These are phyloP conservation scores for Calycopis cecrops DNA, from an alignment of 1,140 invertebrate genomes.

Conservation along the genomic window DNA sequence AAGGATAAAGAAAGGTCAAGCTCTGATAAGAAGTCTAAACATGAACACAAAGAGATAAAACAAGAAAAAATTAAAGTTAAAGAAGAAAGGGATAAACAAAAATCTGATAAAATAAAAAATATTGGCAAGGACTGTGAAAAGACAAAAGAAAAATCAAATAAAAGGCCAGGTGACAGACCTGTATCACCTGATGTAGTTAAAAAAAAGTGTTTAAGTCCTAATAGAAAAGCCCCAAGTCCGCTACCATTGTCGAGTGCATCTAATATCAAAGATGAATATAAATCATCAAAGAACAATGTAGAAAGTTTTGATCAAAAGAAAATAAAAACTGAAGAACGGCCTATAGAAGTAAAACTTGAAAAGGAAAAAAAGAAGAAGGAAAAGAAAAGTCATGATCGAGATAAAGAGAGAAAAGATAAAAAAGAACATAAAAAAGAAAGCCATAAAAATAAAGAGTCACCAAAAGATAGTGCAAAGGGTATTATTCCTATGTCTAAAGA, in stretches of 20 bases:
- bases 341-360: conserved; percentile 51
- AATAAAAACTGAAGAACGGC: conserved; percentile 59
- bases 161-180: conserved; percentile 63
- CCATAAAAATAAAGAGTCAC: conserved; percentile 68
- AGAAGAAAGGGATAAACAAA: conserved; percentile 78
- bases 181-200: conserved; percentile 71
- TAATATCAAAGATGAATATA: conserved; percentile 71
- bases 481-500: conserved; percentile 65
- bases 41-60: conserved; percentile 74
- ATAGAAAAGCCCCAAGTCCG: conserved; percentile 60
- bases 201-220: conserved; percentile 78
- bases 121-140: conserved; percentile 78
- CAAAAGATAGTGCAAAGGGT: conserved; percentile 67
- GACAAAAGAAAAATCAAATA: conserved; percentile 75
- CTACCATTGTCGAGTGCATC: conserved; percentile 54
- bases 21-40: conserved; percentile 78
- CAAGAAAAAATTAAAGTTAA: conserved; percentile 73
- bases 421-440: conserved; percentile 75
- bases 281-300: conserved; percentile 48
- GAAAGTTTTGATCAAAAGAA: conserved; percentile 69
- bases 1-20: conserved; percentile 76
- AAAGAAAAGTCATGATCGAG: conserved; percentile 71
- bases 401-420: conserved; percentile 73
- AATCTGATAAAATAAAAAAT: conserved; percentile 79
- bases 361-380: conserved; percentile 75